These are phyloP conservation scores for Notarius quadriscutis DNA, from an alignment of 2,113 vertebrate genomes.

Conservation along the genomic window DNA sequence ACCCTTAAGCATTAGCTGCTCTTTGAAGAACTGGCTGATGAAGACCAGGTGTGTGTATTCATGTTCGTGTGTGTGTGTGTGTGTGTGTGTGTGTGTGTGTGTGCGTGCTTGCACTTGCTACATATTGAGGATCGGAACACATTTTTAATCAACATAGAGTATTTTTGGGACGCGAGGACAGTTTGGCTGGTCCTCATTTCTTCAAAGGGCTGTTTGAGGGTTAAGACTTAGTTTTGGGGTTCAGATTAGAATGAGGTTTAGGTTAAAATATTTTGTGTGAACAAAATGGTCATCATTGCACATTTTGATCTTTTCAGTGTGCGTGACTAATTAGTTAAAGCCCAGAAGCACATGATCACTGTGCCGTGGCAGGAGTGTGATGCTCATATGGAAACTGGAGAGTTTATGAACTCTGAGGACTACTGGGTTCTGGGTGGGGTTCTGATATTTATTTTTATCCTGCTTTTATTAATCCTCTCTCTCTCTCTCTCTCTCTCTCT, in stretches of 20 bases:
- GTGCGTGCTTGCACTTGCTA: background rate
- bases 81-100: background rate
- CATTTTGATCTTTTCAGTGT: constrained; percentile 14
- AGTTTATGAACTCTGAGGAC: constrained; percentile 16
- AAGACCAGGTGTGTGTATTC: background rate
- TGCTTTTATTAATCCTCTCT: constrained; percentile 7
- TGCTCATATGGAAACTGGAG: constrained; percentile 21
- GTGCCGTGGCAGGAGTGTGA: background rate
- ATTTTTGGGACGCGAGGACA: no score
- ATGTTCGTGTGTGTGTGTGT: background rate
- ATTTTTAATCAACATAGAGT: no score
- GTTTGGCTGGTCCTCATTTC: no score
- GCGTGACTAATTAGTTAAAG: constrained; percentile 4
- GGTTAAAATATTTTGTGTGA: no score
- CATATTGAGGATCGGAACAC: no score
- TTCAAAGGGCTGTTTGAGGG: no score
- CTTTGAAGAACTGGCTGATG: constrained; percentile 10
- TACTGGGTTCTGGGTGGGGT: constrained; percentile 26
- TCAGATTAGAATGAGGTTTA: no score
- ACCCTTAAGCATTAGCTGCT: constrained; percentile 3
- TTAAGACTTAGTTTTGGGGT: no score
- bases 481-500: constrained; percentile 17
- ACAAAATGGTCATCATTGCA: background rate
- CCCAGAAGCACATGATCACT: background rate
- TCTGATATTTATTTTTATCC: constrained; percentile 29